phyloP scores from a whole-genome alignment of 2,888 invertebrate species.

The Dynastes grantii region DNA sequence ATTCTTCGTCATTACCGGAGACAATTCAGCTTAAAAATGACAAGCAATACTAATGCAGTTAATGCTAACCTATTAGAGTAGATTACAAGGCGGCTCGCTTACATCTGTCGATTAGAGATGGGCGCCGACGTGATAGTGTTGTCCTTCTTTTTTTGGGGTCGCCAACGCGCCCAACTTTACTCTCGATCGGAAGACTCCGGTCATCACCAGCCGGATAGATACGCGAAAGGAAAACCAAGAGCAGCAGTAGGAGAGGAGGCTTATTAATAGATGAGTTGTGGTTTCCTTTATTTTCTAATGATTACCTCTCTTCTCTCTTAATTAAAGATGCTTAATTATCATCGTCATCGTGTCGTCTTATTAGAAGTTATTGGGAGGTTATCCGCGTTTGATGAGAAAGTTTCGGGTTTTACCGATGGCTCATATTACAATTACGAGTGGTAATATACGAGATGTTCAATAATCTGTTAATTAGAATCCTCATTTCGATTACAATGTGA shows the following conservation, averaged over 20 bases:
- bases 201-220: not conserved
- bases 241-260: not conserved
- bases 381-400: constrained; percentile 10
- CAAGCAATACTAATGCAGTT: constrained; percentile 50
- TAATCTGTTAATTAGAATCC: too few species aligned
- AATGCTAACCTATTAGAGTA: constrained; percentile 51
- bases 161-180: constrained; percentile 25
- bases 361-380: not conserved
- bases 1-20: constrained; percentile 33
- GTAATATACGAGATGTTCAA: not conserved
- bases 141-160: not conserved
- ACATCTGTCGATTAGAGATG: constrained; percentile 48
- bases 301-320: constrained; percentile 40
- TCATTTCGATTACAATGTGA: too few species aligned
- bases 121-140: constrained; percentile 27
- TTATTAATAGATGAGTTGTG: constrained; percentile 51
- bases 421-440: too few species aligned
- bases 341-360: constrained; percentile 4
- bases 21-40: constrained; percentile 47
- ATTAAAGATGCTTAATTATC: constrained; percentile 43
- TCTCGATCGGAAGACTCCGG: constrained; percentile 3
- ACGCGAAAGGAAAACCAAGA: not conserved
- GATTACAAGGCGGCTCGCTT: constrained; percentile 47
- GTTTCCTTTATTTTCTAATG: constrained; percentile 45
- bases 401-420: not conserved